Conservation (phyloP, 1,140 invertebrate species). For the Aphelenchoides fujianensis region DNA sequence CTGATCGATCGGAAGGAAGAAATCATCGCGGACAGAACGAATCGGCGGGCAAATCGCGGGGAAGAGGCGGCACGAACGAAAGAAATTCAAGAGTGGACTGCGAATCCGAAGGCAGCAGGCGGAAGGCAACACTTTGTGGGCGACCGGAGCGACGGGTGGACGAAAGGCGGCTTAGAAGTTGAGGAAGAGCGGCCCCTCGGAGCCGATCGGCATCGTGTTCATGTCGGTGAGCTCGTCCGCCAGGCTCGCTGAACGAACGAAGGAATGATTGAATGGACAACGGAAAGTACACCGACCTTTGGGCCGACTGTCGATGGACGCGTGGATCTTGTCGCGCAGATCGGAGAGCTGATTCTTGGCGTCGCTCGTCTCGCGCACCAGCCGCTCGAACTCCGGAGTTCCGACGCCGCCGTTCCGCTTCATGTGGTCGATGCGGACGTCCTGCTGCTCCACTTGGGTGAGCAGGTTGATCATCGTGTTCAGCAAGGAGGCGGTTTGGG, state of each 20-base stretch:
- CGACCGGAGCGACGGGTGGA: neutral
- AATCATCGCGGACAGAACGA: too few species aligned
- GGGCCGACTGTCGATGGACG: neutral
- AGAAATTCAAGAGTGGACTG: too few species aligned
- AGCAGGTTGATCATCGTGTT: conserved; percentile 19
- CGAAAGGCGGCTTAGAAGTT: neutral
- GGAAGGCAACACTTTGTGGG: neutral
- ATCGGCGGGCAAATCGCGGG: too few species aligned
- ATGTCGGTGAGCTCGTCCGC: conserved; percentile 25
- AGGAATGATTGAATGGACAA: neutral
- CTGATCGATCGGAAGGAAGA: too few species aligned
- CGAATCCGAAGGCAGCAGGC: conserved; percentile 2
- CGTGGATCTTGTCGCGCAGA: conserved; percentile 20
- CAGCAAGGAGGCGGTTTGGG: conserved; percentile 7
- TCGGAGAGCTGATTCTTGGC: neutral
- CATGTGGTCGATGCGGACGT: neutral
- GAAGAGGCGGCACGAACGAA: too few species aligned
- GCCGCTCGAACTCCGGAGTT: neutral
- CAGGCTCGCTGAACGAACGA: conserved; percentile 1
- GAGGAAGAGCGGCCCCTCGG: neutral
- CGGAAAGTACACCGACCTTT: conserved; percentile 20
- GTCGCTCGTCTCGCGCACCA: neutral
- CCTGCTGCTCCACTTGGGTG: neutral
- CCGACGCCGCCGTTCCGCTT: neutral
- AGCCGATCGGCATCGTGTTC: conserved; percentile 18